Conservation (phyloP, 1,140 invertebrate genomes). For the Hyles vespertilio region DNA sequence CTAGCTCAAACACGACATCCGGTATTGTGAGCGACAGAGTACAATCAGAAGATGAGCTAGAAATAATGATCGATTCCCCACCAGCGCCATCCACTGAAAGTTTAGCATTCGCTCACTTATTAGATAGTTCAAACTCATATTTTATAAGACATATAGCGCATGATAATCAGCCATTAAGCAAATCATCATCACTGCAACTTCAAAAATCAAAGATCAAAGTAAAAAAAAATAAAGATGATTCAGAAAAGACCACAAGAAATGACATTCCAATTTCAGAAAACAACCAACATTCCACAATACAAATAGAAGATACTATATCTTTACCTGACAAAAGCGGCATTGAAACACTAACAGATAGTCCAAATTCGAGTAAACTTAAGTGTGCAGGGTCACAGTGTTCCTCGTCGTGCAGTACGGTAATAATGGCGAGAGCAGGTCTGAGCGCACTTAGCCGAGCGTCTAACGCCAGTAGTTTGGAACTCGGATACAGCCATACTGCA, state of each 20-base stretch:
- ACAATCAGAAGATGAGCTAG: constrained; percentile 93
- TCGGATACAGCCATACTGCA: constrained; percentile 88
- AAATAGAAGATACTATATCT: constrained; percentile 46
- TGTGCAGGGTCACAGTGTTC: constrained; percentile 85
- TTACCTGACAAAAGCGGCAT: constrained; percentile 48
- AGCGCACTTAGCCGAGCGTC: constrained; percentile 78
- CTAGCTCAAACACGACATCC: constrained; percentile 95
- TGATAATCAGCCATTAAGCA: constrained; percentile 41
- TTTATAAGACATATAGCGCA: constrained; percentile 48
- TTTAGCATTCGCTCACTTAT: constrained; percentile 82
- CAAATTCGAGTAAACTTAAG: constrained; percentile 59
- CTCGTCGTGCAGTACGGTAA: constrained; percentile 88
- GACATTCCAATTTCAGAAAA: constrained; percentile 53
- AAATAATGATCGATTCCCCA: constrained; percentile 87
- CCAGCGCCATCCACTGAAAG: constrained; percentile 85
- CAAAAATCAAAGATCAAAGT: constrained; percentile 51
- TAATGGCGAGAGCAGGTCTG: constrained; percentile 79
- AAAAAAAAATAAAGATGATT: constrained; percentile 50
- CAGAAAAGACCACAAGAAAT: constrained; percentile 38
- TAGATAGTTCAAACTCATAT: constrained; percentile 76
- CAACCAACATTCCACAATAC: constrained; percentile 35
- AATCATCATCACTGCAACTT: constrained; percentile 52
- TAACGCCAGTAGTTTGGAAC: constrained; percentile 85
- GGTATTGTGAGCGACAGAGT: constrained; percentile 96
- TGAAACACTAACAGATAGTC: constrained; percentile 54